A percentile compares a stretch with the other conserved stretches of the same genome.
phyloP scores from a whole-genome alignment of 30 jellyfish, hydroid and myxozoan species.

The Turritopsis rubra region DNA sequence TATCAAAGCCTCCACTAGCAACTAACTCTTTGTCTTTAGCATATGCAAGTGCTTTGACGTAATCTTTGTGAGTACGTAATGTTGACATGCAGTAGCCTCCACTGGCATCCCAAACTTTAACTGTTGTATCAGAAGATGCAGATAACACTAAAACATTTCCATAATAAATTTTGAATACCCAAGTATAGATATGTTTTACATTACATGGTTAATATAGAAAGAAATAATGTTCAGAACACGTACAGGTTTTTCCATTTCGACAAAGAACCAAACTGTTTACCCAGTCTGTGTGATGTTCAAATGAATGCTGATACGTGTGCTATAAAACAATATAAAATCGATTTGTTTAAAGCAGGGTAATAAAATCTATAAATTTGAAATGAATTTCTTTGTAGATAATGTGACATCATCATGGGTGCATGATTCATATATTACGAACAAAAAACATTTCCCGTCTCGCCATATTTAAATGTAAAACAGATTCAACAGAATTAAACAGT shows the following conservation, averaged over 20 bases:
- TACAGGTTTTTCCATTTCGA: constrained; percentile 92
- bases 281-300: constrained; percentile 99
- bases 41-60: constrained; percentile 93
- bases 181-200: background rate
- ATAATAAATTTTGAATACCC: background rate
- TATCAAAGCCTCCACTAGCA: constrained; percentile 97
- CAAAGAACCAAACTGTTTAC: constrained; percentile 81
- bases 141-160: constrained; percentile 75
- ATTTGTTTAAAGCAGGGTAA: background rate
- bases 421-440: no score
- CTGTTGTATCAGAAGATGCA: constrained; percentile 99
- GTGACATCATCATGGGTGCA: no score
- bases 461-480: no score
- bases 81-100: constrained; percentile 99
- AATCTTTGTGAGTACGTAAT: constrained; percentile 94
- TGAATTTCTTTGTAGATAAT: no score
- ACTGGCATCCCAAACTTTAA: constrained; percentile 95
- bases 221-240: background rate
- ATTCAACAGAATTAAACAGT: no score
- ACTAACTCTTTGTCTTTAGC: constrained; percentile 94
- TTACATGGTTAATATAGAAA: background rate
- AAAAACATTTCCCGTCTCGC: no score
- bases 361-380: no score
- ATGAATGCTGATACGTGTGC: constrained; percentile 56
- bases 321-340: background rate